phyloP scores from a whole-genome alignment of 2,113 vertebrate species.

The Psilopogon haemacephalus region DNA sequence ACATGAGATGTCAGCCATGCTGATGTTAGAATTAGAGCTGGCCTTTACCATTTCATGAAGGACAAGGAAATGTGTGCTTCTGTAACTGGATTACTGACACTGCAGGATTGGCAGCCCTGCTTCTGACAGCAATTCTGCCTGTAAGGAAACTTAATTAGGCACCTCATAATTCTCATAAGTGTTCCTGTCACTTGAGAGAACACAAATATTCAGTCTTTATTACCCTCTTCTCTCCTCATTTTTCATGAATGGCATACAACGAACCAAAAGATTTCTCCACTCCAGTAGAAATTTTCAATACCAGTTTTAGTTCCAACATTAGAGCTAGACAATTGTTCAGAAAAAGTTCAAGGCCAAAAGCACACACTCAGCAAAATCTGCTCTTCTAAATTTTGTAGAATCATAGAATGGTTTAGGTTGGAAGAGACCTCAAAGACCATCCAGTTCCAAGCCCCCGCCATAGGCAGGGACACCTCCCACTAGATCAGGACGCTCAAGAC shows the following conservation, averaged over 20 bases:
- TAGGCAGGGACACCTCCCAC: too few species aligned
- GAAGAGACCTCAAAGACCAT: too few species aligned
- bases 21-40: background rate
- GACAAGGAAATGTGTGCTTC: background rate
- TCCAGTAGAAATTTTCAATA: background rate
- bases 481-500: too few species aligned
- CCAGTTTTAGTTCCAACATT: background rate
- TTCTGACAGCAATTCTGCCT: background rate
- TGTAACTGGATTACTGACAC: background rate
- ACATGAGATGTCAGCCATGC: background rate
- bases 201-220: background rate
- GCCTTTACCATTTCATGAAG: constrained; percentile 16
- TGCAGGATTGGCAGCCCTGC: rapidly evolving
- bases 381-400: background rate
- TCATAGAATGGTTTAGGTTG: too few species aligned
- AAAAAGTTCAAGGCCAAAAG: background rate
- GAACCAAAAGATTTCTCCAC: background rate
- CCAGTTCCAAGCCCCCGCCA: too few species aligned
- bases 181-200: background rate
- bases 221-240: background rate
- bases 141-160: background rate
- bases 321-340: background rate
- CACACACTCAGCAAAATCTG: background rate
- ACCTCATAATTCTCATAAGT: background rate
- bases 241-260: background rate